phyloP scores from a whole-genome alignment of 2,113 vertebrate genomes.

The Myotis lucifugus region DNA sequence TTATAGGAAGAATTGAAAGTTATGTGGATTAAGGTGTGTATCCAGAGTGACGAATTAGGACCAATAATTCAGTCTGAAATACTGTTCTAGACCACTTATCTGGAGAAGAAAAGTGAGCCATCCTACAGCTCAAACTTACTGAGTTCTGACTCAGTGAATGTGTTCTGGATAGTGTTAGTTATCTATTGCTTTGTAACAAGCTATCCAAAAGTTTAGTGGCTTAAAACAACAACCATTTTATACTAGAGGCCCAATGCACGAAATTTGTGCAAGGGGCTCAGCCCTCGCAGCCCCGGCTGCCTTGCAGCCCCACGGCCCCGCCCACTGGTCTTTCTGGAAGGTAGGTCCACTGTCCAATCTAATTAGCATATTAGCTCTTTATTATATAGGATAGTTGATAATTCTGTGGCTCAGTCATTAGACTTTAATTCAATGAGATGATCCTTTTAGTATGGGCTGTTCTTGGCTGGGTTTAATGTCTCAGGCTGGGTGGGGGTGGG shows the following conservation, averaged over 20 bases:
- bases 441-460: background rate
- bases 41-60: background rate
- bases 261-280: no score
- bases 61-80: background rate
- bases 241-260: no score
- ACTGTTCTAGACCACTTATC: background rate
- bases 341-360: no score
- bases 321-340: no score
- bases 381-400: background rate
- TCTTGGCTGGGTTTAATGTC: background rate
- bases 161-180: background rate
- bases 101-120: background rate
- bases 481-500: no score
- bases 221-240: constrained; percentile 9
- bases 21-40: background rate
- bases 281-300: no score
- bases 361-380: no score
- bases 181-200: constrained; percentile 45
- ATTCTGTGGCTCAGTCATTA: background rate
- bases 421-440: background rate
- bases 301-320: no score
- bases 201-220: background rate
- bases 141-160: background rate
- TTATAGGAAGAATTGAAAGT: background rate
- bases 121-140: background rate